Evolutionary conservation across 2,797 vertebrate genomes (phyloP), one percentile per base, ranked within the genome.

Genomic region (Acridotheres tristis): DNA sequence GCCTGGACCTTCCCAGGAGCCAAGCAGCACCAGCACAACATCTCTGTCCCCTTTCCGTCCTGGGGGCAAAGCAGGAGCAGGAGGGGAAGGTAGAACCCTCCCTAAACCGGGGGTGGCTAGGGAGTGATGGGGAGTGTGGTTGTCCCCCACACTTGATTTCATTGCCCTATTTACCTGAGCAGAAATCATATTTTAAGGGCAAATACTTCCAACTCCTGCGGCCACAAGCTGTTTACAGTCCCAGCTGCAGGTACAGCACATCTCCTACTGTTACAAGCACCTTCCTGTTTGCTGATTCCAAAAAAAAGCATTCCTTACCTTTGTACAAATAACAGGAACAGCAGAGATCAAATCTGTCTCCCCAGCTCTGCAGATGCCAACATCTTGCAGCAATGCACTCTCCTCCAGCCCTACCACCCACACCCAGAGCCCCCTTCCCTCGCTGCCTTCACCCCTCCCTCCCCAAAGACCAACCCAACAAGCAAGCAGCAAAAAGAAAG

Each of bases 81-180:
- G 16, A 71, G 14, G 12, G 42, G 30, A 68, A 62, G 48, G 61
- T 16, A 43, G 63, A 87, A 69, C 8, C 9, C 8, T 25, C 45
- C 5, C 21, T 16, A 36, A 7, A 8, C 0, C 0, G 0, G 3
- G 19, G 38, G 7, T 50, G 11, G 13, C 23, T 18, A 7, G 8
- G 26, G 58, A 38, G 5, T 43, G 36, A 45, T 34, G 61, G 77
- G 45, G 50, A 55, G 22, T 0, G 0, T 21, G 26, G 20, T 36
- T 42, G 12, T 48, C 57, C 55, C 43, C 21, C 53, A 42, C 0
- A 5, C 29, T 81, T 45, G 20, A 59, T 91, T 88, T 73, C n/a
- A 53, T 58, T 62, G 38, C 57, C 21, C 48, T 43, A 67, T 73
- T 55, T 53, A 20, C 57, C 50, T 0, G 0, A 90, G 17, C 47